A percentile compares a stretch with the other conserved stretches of the same genome.
These are phyloP conservation scores for Anaspis maculata DNA, from an alignment of 2,888 invertebrate genomes.

Conservation along the genomic window DNA sequence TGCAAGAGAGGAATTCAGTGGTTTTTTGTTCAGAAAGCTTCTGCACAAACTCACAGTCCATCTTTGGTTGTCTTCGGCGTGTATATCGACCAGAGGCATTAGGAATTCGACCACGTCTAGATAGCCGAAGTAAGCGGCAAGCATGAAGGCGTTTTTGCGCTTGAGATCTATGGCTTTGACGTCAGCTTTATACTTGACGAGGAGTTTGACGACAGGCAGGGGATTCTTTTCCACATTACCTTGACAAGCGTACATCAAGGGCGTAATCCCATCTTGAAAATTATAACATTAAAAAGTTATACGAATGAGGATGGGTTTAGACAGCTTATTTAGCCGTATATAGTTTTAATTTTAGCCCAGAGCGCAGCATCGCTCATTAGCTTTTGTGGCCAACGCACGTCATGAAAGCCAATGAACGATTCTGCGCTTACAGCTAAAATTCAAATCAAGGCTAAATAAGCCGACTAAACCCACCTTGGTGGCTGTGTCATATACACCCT, in stretches of 20 bases:
- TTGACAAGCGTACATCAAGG: constrained; percentile 56
- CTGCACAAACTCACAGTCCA: constrained; percentile 57
- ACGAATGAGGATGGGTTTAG: too few relatives aligned
- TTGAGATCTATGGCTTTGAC: constrained; percentile 50
- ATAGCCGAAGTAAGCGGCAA: constrained; percentile 50
- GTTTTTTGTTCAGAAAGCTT: too few relatives aligned
- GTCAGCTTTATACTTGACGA: constrained; percentile 48
- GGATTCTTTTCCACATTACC: constrained; percentile 49
- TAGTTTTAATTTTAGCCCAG: too few relatives aligned
- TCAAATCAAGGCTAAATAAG: too few relatives aligned
- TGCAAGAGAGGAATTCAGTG: constrained; percentile 31
- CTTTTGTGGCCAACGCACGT: too few relatives aligned
- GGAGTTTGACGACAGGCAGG: constrained; percentile 30
- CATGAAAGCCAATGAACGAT: too few relatives aligned
- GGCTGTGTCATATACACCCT: too few relatives aligned
- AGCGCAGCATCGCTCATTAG: too few relatives aligned
- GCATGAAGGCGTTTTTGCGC: constrained; percentile 57
- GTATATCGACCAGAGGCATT: constrained; percentile 47
- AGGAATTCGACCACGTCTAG: constrained; percentile 47
- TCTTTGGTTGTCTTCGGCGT: constrained; percentile 52
- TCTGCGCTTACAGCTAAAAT: too few relatives aligned
- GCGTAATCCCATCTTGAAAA: constrained; percentile 51
- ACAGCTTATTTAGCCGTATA: too few relatives aligned
- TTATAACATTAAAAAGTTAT: not conserved
- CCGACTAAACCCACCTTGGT: too few relatives aligned